phyloP scores from a whole-genome alignment of 2,113 vertebrate species.

The Podilymbus podiceps region DNA sequence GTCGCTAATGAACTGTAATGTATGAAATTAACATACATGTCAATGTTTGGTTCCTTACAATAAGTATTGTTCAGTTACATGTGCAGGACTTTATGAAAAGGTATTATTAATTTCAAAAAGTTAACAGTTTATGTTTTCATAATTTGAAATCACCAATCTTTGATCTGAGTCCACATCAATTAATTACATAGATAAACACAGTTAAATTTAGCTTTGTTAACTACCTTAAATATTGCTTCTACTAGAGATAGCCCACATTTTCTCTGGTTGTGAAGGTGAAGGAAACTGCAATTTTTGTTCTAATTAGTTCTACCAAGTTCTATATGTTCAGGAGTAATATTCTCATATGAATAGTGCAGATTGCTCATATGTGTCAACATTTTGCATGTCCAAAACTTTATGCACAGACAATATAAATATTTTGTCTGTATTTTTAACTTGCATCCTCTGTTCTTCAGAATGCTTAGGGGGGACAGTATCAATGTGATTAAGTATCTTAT shows the following conservation, averaged over 20 bases:
- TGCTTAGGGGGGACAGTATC: not conserved
- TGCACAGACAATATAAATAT: too few relatives aligned
- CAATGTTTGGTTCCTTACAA: not conserved
- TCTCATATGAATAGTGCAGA: not conserved
- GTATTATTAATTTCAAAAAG: not conserved
- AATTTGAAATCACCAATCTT: not conserved
- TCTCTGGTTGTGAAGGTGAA: not conserved
- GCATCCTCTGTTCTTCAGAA: not conserved
- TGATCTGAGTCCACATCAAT: not conserved
- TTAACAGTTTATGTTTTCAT: not conserved
- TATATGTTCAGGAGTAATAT: not conserved
- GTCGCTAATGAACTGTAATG: not conserved
- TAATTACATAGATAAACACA: not conserved
- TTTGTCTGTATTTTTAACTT: not conserved
- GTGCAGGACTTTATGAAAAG: not conserved
- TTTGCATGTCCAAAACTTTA: not conserved
- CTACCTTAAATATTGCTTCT: not conserved
- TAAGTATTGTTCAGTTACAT: not conserved
- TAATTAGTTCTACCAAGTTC: not conserved
- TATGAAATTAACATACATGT: not conserved
- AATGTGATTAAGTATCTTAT: not conserved
- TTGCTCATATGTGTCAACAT: not conserved
- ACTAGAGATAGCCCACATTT: not conserved
- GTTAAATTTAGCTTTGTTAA: not conserved
- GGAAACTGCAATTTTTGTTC: not conserved